Evolutionary conservation across 2,888 invertebrate species (phyloP).

Genomic region (Listrodromus nycthemerus): DNA sequence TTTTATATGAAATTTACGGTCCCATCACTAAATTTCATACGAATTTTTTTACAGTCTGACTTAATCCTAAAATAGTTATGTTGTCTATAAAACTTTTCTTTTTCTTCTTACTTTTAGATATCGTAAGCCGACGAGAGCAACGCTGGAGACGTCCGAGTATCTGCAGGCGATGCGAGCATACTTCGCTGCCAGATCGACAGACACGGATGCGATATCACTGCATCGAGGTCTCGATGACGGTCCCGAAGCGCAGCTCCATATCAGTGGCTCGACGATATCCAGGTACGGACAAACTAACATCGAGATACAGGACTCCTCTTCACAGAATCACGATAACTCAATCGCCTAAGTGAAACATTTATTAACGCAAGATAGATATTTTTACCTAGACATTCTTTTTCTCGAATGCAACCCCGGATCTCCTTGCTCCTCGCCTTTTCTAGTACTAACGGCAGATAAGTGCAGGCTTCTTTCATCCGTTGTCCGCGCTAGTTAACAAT

Average conservation of each 20-base stretch:
- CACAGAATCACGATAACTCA: conserved; percentile 46
- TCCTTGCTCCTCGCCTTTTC: conserved; percentile 16
- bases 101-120: conserved; percentile 85
- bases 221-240: conserved; percentile 92
- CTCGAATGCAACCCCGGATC: conserved; percentile 27
- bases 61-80: neutral
- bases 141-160: conserved; percentile 92
- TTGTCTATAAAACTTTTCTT: neutral
- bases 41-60: too few species aligned
- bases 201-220: conserved; percentile 90
- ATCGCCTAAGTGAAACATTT: conserved; percentile 42
- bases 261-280: conserved; percentile 84
- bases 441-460: conserved; percentile 24
- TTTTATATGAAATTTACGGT: too few species aligned
- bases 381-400: neutral
- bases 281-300: conserved; percentile 81
- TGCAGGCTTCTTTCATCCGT: conserved; percentile 21
- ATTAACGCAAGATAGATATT: conserved; percentile 51
- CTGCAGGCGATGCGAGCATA: conserved; percentile 86
- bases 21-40: too few species aligned
- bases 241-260: conserved; percentile 85
- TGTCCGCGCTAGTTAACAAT: conserved; percentile 9
- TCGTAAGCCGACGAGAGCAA: conserved; percentile 90
- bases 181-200: conserved; percentile 82
- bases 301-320: conserved; percentile 40